A percentile compares a stretch with the other conserved stretches of the same genome.
Conservation (phyloP, 2,888 invertebrate genomes). For the Agrypnus murinus region DNA sequence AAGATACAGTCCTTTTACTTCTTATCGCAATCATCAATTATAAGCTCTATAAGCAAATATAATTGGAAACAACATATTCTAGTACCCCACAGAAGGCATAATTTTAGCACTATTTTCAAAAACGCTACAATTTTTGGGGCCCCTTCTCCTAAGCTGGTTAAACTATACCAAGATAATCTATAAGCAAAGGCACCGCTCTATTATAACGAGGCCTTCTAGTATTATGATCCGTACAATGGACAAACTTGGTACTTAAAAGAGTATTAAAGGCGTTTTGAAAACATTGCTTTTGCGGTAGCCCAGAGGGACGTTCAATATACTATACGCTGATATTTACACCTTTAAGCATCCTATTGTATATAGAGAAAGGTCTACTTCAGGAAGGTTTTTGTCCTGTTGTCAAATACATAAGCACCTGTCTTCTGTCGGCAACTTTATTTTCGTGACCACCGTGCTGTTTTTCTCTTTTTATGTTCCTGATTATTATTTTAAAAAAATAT, state of each 20-base stretch:
- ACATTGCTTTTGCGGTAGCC: constrained; percentile 54
- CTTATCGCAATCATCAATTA: too few relatives aligned
- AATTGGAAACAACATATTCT: too few relatives aligned
- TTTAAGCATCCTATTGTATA: constrained; percentile 53
- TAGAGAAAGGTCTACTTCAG: constrained; percentile 51
- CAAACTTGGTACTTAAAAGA: constrained; percentile 51
- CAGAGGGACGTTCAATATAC: constrained; percentile 50
- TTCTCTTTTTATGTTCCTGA: not conserved
- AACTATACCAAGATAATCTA: constrained; percentile 54
- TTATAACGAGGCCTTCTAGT: constrained; percentile 44
- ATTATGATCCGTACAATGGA: constrained; percentile 49
- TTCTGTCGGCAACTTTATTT: constrained; percentile 43
- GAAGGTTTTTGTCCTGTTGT: constrained; percentile 50
- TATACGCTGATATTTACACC: constrained; percentile 55
- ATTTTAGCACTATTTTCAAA: constrained; percentile 32
- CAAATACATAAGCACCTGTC: constrained; percentile 52
- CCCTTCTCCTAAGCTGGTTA: constrained; percentile 52
- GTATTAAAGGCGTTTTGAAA: constrained; percentile 53
- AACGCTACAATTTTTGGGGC: constrained; percentile 42
- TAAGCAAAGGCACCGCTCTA: constrained; percentile 52
- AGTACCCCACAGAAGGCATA: constrained; percentile 13
- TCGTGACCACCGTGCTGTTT: constrained; percentile 41
- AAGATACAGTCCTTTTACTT: too few relatives aligned
- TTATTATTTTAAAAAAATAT: too few relatives aligned
- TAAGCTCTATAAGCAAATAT: too few relatives aligned